These are phyloP conservation scores for Macrobrachium nipponense DNA, from an alignment of 1,140 invertebrate species.

Conservation along the genomic window DNA sequence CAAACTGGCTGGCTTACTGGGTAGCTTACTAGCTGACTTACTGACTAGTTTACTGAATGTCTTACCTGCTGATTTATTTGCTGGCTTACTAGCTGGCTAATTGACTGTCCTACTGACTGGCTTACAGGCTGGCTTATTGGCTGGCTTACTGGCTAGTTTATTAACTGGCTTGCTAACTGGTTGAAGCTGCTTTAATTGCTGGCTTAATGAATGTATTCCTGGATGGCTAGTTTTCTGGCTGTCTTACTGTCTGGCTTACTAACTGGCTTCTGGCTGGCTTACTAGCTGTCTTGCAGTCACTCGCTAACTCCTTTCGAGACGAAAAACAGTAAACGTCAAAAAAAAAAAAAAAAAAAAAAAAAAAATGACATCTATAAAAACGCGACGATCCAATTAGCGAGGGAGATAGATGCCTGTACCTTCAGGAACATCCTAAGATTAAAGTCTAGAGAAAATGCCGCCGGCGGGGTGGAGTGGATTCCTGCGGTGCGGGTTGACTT, in stretches of 20 bases:
- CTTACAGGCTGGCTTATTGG: neutral
- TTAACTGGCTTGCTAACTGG: slow-evolving; percentile 9
- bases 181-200: neutral
- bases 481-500: neutral
- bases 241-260: neutral
- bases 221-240: neutral
- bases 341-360: too few relatives aligned
- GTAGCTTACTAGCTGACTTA: neutral
- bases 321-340: too few relatives aligned
- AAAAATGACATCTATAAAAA: too few relatives aligned
- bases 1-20: neutral
- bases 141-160: neutral
- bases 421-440: too few relatives aligned
- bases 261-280: neutral
- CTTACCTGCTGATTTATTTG: neutral
- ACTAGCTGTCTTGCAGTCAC: neutral
- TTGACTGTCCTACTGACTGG: neutral
- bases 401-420: too few relatives aligned
- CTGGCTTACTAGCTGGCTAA: neutral
- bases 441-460: too few relatives aligned
- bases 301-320: neutral
- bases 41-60: neutral
- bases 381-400: too few relatives aligned
- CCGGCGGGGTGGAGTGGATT: neutral
- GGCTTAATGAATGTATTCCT: neutral